Evolutionary conservation across 1,140 invertebrate genomes (phyloP), one percentile per base, ranked within the genome.

Genomic region (Aleiodes sp.): DNA sequence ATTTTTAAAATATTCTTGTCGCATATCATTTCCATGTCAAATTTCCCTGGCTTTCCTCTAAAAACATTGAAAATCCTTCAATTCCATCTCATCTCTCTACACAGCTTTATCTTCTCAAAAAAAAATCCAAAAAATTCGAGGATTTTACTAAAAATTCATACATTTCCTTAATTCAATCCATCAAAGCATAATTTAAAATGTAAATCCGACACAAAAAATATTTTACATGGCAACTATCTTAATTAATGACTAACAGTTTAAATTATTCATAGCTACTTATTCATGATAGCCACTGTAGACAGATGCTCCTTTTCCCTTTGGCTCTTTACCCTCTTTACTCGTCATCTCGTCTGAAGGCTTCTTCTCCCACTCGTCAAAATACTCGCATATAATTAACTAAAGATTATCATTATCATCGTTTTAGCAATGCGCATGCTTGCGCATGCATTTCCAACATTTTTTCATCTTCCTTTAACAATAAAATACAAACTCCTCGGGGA

Each of bases 301-400:
- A 76, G 69, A 76, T 72, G 76, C 61, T 77, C 41, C 71, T 74
- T 77, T 68, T 75, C 75, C 76, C 75, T 77, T 75, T 73, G 76
- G 57, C 63, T 74, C 24, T 19, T 19, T 14, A 37, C 33, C 65
- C 41, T 64, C 56, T 60, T 69, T 68, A 46, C 43, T 26, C 52
- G 52, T 72, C 68, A 62, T 61, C 29, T 46, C 35, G 37, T 61
- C 33, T 62, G 63, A 65, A 41, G 56, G 66, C 67, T 70, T 64
- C 28, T 65, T 68, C 71, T 43, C 56, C 56, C n/a, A n/a, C n/a
- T n/a, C n/a, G n/a, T n/a, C n/a, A n/a, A 72, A 70, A 61, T 75
- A 75, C 69, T 63, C 67, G 76, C 68, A 73, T 73, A 73, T 76
- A 79, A 80, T 77, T 75, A 77, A 73, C 69, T 68, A 72, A 70